Percentiles rank a stretch among this genome's conserved stretches.
Evolutionary conservation across 1,140 invertebrate species (phyloP).

Genomic region (Bactericera cockerelli): DNA sequence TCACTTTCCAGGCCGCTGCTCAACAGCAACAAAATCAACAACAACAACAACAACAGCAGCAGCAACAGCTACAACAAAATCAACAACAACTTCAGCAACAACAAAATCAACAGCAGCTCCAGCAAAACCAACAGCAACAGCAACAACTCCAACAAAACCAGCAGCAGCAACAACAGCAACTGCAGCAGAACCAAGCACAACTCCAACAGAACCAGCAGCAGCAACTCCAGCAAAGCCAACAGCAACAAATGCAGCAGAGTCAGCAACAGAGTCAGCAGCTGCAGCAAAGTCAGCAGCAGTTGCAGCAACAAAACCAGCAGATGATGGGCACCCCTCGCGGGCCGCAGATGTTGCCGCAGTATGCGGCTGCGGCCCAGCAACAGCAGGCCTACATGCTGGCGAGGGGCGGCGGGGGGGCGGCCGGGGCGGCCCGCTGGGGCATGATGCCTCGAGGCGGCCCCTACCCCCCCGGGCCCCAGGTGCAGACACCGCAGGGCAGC

Average conservation of each 20-base stretch:
- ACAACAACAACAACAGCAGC: slow-evolving; percentile 14
- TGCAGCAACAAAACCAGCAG: slow-evolving; percentile 14
- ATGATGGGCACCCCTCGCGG: slow-evolving; percentile 36
- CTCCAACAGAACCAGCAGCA: slow-evolving; percentile 8
- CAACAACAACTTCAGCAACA: slow-evolving; percentile 16
- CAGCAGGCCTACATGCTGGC: slow-evolving; percentile 22
- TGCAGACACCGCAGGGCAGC: slow-evolving; percentile 27
- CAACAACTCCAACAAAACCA: slow-evolving; percentile 24
- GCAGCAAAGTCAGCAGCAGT: no score
- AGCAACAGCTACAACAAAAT: slow-evolving; percentile 13
- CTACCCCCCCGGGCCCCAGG: not conserved
- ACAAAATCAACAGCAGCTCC: no score
- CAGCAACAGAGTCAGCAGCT: slow-evolving; percentile 6
- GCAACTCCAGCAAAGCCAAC: slow-evolving; percentile 9
- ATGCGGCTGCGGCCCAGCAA: slow-evolving; percentile 30
- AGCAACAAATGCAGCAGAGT: no score
- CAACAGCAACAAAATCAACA: slow-evolving; percentile 33
- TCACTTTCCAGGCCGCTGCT: no score
- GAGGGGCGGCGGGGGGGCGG: not conserved
- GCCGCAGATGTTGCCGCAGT: slow-evolving; percentile 47
- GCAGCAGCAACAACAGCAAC: slow-evolving; percentile 25
- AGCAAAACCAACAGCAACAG: slow-evolving; percentile 22
- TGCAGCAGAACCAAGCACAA: slow-evolving; percentile 22
- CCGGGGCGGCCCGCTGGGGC: not conserved
- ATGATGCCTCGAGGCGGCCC: not conserved